Evolutionary conservation across 2,888 invertebrate species (phyloP).

Genomic region (Microplitis deprimator): DNA sequence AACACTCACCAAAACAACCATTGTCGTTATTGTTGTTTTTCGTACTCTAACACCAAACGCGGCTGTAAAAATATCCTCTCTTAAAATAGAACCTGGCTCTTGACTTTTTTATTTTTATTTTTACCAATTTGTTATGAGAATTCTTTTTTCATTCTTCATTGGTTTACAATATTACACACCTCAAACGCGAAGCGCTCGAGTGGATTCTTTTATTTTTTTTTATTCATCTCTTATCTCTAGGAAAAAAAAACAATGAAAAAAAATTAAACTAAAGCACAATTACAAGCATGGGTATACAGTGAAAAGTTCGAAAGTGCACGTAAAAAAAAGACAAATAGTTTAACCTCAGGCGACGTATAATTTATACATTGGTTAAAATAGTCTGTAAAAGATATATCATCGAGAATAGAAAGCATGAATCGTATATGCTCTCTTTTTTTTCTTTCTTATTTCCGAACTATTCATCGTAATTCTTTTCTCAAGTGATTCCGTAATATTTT

Average conservation of each 20-base stretch:
- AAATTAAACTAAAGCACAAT: neutral
- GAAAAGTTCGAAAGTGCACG: slow-evolving; percentile 48
- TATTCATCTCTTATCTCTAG: neutral
- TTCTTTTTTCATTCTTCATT: slow-evolving; percentile 20
- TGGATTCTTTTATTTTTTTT: slow-evolving; percentile 6
- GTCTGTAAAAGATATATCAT: slow-evolving; percentile 54
- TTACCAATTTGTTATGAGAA: neutral
- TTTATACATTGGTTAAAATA: slow-evolving; percentile 60
- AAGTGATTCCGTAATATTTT: slow-evolving; percentile 14
- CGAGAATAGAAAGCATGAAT: slow-evolving; percentile 34
- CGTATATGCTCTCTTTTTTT: slow-evolving; percentile 48
- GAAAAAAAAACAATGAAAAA: neutral
- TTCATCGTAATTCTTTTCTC: neutral
- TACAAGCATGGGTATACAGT: slow-evolving; percentile 16
- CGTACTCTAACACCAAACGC: slow-evolving; percentile 54
- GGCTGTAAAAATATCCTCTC: slow-evolving; percentile 64
- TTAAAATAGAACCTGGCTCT: slow-evolving; percentile 54
- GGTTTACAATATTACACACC: neutral
- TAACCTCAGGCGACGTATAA: slow-evolving; percentile 55
- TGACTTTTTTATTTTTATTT: neutral
- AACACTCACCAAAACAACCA: slow-evolving; percentile 17
- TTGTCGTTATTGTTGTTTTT: slow-evolving; percentile 37
- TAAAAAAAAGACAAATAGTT: slow-evolving; percentile 53
- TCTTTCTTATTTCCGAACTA: slow-evolving; percentile 24
- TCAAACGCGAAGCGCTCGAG: no score